These are phyloP conservation scores for Apis mellifera DNA, from an alignment of 1,140 invertebrate genomes.

Conservation along the genomic window Amel_HAv3.1 CM009942.2:2192001-2192500, in stretches of 20 bases:
- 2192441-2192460: slow-evolving; percentile 19
- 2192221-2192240: neutral
- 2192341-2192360: slow-evolving; percentile 43
- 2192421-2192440: slow-evolving; percentile 54
- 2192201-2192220: neutral
- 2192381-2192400: slow-evolving; percentile 51
- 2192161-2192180: neutral
- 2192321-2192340: slow-evolving; percentile 9
- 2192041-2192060: too few species aligned
- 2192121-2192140: too few species aligned
- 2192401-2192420: slow-evolving; percentile 54
- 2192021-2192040: too few species aligned
- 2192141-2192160: too few species aligned
- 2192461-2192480: slow-evolving; percentile 26
- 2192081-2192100: too few species aligned
- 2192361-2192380: slow-evolving; percentile 61
- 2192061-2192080: too few species aligned
- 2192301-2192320: slow-evolving; percentile 33
- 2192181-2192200: neutral
- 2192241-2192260: neutral
- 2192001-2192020: too few species aligned
- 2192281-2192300: neutral
- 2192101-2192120: too few species aligned
- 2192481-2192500: slow-evolving; percentile 9
- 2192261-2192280: neutral